Percentiles rank a stretch among this genome's conserved stretches.
These are phyloP conservation scores for Montipora cactus DNA, from an alignment of 64 coral and sea anemone genomes.

Conservation along the genomic window DNA sequence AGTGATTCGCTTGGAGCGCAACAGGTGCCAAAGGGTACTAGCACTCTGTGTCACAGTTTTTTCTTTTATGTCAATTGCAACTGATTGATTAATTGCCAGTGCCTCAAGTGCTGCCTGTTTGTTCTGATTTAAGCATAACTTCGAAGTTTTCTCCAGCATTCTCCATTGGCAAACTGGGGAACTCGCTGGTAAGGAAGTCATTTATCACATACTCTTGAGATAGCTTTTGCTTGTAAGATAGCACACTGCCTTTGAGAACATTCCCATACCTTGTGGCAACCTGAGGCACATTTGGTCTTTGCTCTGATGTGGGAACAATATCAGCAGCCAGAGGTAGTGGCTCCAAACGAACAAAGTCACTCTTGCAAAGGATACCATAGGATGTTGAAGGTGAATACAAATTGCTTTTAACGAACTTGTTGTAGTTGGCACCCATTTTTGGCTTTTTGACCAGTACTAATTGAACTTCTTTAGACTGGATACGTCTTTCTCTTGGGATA, in stretches of 20 bases:
- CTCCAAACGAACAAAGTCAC: not conserved
- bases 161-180: constrained; percentile 10
- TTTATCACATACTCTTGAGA: constrained; percentile 60
- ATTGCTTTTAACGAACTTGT: too few relatives aligned
- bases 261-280: constrained; percentile 9
- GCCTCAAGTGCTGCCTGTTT: constrained; percentile 41
- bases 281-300: not conserved
- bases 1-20: constrained; percentile 22
- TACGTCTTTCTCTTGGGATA: too few relatives aligned
- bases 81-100: constrained; percentile 37
- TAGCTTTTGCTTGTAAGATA: constrained; percentile 59
- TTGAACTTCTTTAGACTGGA: too few relatives aligned
- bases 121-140: constrained; percentile 34
- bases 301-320: not conserved
- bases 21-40: constrained; percentile 58
- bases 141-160: not conserved
- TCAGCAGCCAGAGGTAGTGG: not conserved
- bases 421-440: too few relatives aligned
- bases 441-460: too few relatives aligned
- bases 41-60: constrained; percentile 57
- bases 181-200: constrained; percentile 32
- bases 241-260: constrained; percentile 26
- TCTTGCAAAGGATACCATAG: too few relatives aligned
- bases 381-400: too few relatives aligned
- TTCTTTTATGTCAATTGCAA: constrained; percentile 15